Base-by-base conservation (phyloP, 2,888 invertebrate species). In the Trisateles emortualis region DNA sequence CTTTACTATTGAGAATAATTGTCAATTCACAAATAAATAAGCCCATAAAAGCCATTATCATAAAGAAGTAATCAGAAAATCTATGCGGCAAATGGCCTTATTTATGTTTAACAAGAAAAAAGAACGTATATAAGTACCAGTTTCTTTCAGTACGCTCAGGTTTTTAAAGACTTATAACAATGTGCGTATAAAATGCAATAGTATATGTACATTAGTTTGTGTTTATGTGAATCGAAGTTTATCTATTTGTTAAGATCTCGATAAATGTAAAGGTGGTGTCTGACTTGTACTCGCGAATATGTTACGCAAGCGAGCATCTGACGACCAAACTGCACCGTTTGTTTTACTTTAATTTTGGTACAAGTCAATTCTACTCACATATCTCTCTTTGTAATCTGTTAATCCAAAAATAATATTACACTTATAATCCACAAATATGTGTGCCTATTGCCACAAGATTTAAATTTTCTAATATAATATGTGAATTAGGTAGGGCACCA, bases 191-290 rank as follows among this genome's bases (percentile, higher is more conserved):
- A 49, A 22, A 40, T 17, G 42, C 43, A 62, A 62, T 57, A 30
- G 19, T 44, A 32, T 10, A n/a, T n/a, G n/a, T n/a, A n/a, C 10
- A 43, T 33, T 33, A 4, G 30, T 39, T 38, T 22, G 38, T 38
- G 45, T 16, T 53, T 65, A 65, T 74, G 29, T 38, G 19, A 1
- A 26, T 38, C 24, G 26, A 32, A 47, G 16, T 11, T 30, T 35
- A 52, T 47, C 77, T 69, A 58, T 59, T 57, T 52, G 57, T 61
- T 32, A 57, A 68, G 72, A 86, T 86, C 84, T 76, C 58, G 63
- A 66, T 72, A 62, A 62, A 72, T 74, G 73, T 77, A 75, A 79
- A 81, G 77, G 24, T 43, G 32, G 14, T 17, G 19, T 9, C 32
- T 19, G 11, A 30, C 47, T 32, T 42, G 35, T 22, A 17, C 5